Evolutionary conservation across 2,888 invertebrate genomes (phyloP), one percentile per base, ranked within the genome.

Genomic region (Petrophora chlorosata): DNA sequence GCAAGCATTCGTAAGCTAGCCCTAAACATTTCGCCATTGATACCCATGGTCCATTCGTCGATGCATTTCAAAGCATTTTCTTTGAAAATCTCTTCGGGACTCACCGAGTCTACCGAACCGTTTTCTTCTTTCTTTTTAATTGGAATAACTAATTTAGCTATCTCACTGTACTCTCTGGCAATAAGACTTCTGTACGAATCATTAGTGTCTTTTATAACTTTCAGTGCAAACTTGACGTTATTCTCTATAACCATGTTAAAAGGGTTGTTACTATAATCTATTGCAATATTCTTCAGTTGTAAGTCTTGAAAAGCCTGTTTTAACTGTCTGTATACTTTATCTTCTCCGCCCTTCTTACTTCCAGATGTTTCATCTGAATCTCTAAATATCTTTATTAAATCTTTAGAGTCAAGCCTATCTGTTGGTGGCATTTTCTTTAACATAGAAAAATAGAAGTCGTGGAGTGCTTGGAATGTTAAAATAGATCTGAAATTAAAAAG

Each of bases 21-120:
- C 54, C 94, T 80, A 46, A 78, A 84, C 63, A 86, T 82, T 79
- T 94, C 94, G 14, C 92, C 93, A 42, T 86, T 82, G 3, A 92
- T 70, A 5, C 90, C 92, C 70, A 87, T 86, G 10, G 79, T 77
- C 92, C 93, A 94, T 73, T 94, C 93, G 14, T 91, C 85, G 9
- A 92, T 68, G 59, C 86, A 88, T 67, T 83, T 89, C 9, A 87
- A 53, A 39, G 76, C 80, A 55, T 88, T 87, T 23, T 60, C 44
- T 63, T 82, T 89, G 50, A 81, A 92, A 29, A 70, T 70, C 70
- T 73, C 84, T 67, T 78, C 85, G 41, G 59, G 63, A 63, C 71
- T 75, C 8, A 77, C 44, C 0, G 80, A 76, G 23, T 74, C 79
- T 16, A 73, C 74, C 5, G 79, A 79, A 23, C 29, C 40, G 35